Evolutionary conservation across 2,888 invertebrate species (phyloP), one percentile per base, ranked within the genome.

Genomic region (Metalampra italica): DNA sequence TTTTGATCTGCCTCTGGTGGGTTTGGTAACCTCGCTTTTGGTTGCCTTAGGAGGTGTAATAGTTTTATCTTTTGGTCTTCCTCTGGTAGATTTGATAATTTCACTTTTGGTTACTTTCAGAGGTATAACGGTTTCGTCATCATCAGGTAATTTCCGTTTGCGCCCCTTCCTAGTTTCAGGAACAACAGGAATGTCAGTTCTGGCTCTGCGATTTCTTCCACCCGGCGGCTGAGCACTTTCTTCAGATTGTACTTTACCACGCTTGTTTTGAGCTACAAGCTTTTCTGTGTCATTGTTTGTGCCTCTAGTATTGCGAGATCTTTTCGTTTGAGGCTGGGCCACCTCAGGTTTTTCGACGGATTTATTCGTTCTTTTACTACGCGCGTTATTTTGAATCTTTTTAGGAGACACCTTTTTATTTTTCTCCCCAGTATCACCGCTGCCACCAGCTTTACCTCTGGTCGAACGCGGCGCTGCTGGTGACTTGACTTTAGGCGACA

Each of bases 331-430:
- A 49, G 46, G 39, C 45, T 59, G 52, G n/a, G 47, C 38, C 45
- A 59, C 52, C n/a, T 15, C 32, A 34, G 50, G 37, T 12, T 50
- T 57, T 32, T 48, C 47, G 36, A 14, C 48, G 2, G 0, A 14
- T 39, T 34, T 40, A 32, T 50, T 55, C 4, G 53, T 47, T 3
- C 45, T 56, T 46, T 52, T 54, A 11, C 32, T 52, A 8, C 37
- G 43, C 46, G 44, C n/a, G n/a, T n/a, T n/a, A n/a, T n/a, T 40
- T 29, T 52, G 65, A 50, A 65, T 59, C 59, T 59, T 50, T 47
- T 66, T 66, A 0, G 64, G 65, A 63, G 73, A 62, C 62, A 68
- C 55, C 3, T 41, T 36, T 32, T 47, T 56, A 29, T 39, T 43
- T 38, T 36, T 42, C 32, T 32, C 11, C 0, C 30, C 14, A 15